Evolutionary conservation across 2,888 invertebrate species (phyloP), one percentile per base, ranked within the genome.

Genomic region (Keiferia lycopersicella): DNA sequence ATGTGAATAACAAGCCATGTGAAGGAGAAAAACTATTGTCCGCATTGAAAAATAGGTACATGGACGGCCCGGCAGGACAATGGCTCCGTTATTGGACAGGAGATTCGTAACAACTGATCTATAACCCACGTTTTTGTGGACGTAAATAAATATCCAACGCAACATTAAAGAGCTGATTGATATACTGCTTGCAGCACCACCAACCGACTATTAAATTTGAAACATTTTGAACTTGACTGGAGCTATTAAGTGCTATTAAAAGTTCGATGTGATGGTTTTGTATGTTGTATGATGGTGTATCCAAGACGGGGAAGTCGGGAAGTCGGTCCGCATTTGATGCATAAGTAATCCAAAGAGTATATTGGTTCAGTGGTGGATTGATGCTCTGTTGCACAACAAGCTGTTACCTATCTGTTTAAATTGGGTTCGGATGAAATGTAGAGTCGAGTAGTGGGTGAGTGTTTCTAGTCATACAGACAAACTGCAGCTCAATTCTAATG

Each of bases 281-380:
- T n/a, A n/a, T n/a, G n/a, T n/a, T n/a, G n/a, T n/a, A n/a, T n/a
- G n/a, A n/a, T 72, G 75, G 74, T 72, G 70, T 73, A 67, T 66
- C 71, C 65, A 71, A 71, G 69, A 75, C 66, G 73, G 72, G 77
- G 78, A 75, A n/a, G 16, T 16, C 2, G 45, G 75, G 48, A 39
- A 75, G 84, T 82, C 84, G 83, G 84, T 83, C 82, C 85, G 80
- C 81, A 84, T 87, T 87, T 84, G 88, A 88, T 87, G 87, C 87
- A 85, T 87, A 87, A 84, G 83, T 84, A 84, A 87, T 87, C 84
- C 83, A 87, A 86, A n/a, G n/a, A n/a, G n/a, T n/a, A n/a, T n/a
- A n/a, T n/a, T 83, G 80, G 80, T 82, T 73, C 77, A 76, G 75
- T 71, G 69, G 68, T 76, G 81, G 91, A 88, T 89, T 89, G 86